phyloP scores from a whole-genome alignment of 2,888 invertebrate genomes.

The Drosophila demipolita region DNA sequence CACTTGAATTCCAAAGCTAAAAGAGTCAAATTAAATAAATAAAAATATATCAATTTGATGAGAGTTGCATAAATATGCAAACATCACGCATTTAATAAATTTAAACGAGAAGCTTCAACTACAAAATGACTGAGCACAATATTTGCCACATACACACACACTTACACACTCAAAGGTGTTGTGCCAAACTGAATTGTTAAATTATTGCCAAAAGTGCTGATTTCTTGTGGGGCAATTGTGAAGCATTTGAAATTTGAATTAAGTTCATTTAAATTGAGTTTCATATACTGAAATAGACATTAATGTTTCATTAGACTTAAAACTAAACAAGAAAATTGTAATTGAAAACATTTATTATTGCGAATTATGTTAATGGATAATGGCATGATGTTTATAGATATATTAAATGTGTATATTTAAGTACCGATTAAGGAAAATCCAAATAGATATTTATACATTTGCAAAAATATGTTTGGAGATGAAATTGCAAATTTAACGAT shows the following conservation, averaged over 20 bases:
- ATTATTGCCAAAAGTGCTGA: conserved; percentile 2
- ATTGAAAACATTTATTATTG: conserved; percentile 1
- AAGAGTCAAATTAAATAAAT: conserved; percentile 10
- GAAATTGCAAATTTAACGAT: no score
- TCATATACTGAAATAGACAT: not conserved
- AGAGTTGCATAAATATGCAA: conserved; percentile 58
- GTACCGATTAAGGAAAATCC: not conserved
- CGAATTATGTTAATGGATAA: not conserved
- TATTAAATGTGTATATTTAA: not conserved
- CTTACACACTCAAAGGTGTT: not conserved
- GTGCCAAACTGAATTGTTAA: conserved; percentile 10
- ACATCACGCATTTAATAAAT: conserved; percentile 69
- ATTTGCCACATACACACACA: conserved; percentile 6
- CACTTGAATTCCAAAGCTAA: conserved; percentile 4
- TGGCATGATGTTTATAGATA: not conserved
- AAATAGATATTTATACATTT: not conserved
- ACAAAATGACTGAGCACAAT: conserved; percentile 48
- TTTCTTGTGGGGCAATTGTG: not conserved
- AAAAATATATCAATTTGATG: conserved; percentile 32
- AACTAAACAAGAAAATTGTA: not conserved
- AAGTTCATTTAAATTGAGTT: conserved; percentile 9
- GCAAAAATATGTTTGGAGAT: not conserved
- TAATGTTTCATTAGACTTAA: not conserved
- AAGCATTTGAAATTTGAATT: conserved; percentile 30
- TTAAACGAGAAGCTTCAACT: conserved; percentile 51